Evolutionary conservation across 2,113 vertebrate species (phyloP), one percentile per base, ranked within the genome.

Genomic region (Asarcornis scutulata): DNA sequence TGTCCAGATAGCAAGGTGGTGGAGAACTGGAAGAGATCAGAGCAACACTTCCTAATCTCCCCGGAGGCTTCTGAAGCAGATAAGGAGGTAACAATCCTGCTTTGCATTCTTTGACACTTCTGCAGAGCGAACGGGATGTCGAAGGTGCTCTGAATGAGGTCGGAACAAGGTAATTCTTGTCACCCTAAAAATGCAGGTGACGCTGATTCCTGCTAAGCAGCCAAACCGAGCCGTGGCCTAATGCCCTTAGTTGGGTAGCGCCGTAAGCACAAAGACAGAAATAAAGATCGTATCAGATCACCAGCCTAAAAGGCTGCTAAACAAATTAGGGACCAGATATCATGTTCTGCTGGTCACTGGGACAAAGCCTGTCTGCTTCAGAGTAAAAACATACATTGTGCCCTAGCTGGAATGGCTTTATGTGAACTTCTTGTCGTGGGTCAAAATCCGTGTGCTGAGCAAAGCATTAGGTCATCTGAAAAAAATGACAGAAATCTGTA

Each of bases 21-120:
- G 73, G 22, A 56, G 91, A 91, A 72, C 95, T 96, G 95, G 86
- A 79, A 92, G 66, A 82, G 88, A 91, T 89, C 55, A 86, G 81
- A 89, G 83, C 91, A 94, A 85, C 88, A 93, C 96, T 63, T 92
- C 44, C 83, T 95, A 94, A 95, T 97, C 96, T 87, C 32, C 36
- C 15, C 7, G 32, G 63, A 87, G 74, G 88, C 88, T 92, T 91
- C 88, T 69, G 94, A 84, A 73, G 67, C 77, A 94, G 95, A 95
- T 96, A 95, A 91, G 84, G 78, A 68, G 58, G 58, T 68, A 87
- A 56, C 3, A 3, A 42, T 77, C 44, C 92, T 97, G 95, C 58
- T 94, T 92, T 92, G 67, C 77, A 3, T 94, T 96, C 77, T 66
- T 46, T 34, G 72, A 93, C 96, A 93, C 96, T 79, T 93, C 3